A percentile compares a stretch with the other conserved stretches of the same genome.
Evolutionary conservation across 2,888 invertebrate genomes (phyloP).

Genomic region (Hoplodrina ambigua): DNA sequence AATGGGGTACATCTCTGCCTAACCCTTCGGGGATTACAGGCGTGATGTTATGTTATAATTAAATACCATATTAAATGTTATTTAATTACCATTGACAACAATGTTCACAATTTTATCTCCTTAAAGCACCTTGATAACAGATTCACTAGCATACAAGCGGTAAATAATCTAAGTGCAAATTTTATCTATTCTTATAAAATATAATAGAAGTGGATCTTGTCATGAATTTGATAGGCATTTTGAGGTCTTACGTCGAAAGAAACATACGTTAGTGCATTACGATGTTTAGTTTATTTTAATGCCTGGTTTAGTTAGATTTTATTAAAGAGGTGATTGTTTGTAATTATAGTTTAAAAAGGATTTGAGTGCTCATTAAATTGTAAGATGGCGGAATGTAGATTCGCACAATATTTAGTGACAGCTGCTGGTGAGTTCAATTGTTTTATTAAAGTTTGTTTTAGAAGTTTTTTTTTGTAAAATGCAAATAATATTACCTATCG

Average conservation of each 20-base stretch:
- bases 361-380: not conserved
- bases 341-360: not conserved
- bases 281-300: not conserved
- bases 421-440: constrained; percentile 69
- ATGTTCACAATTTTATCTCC: too few species aligned
- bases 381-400: constrained; percentile 64
- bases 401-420: constrained; percentile 73
- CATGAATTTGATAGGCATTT: too few species aligned
- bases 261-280: too few species aligned
- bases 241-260: too few species aligned
- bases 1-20: too few species aligned
- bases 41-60: too few species aligned
- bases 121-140: not conserved
- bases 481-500: too few species aligned
- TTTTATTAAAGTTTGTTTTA: not conserved
- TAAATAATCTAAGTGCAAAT: not conserved
- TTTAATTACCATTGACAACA: too few species aligned
- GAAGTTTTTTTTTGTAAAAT: too few species aligned
- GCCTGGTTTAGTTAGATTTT: not conserved
- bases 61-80: too few species aligned
- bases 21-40: too few species aligned
- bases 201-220: too few species aligned
- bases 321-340: not conserved
- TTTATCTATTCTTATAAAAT: not conserved
- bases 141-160: not conserved